Conservation (phyloP, 2,797 vertebrate genomes). For the Luscinia luscinia region DNA sequence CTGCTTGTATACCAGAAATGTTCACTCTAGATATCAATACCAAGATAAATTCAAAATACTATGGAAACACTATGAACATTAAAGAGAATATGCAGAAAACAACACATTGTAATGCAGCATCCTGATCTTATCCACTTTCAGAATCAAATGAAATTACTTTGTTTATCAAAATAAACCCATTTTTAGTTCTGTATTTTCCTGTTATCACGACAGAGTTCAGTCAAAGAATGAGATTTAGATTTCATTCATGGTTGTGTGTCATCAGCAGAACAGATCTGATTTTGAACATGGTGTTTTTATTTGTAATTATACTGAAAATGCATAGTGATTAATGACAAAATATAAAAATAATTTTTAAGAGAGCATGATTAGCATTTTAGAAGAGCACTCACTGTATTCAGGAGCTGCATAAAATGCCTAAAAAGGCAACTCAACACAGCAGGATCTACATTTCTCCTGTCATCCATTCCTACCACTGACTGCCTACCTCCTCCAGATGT, state of each 20-base stretch:
- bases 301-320: neutral
- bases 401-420: neutral
- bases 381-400: neutral
- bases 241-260: neutral
- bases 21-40: neutral
- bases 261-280: neutral
- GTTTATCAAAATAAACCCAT: neutral
- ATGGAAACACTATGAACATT: neutral
- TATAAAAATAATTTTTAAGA: neutral
- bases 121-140: neutral
- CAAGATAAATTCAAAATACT: conserved; percentile 1
- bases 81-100: neutral
- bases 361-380: neutral
- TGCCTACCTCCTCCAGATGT: neutral
- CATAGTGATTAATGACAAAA: neutral
- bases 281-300: neutral
- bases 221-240: neutral
- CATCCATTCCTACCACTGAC: accelerated
- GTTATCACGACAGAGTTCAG: neutral
- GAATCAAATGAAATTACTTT: neutral
- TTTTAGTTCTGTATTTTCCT: neutral
- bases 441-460: neutral
- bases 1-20: neutral
- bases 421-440: neutral
- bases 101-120: neutral